Conservation (phyloP, 2,888 invertebrate species). For the Odontocolon sp. region DNA sequence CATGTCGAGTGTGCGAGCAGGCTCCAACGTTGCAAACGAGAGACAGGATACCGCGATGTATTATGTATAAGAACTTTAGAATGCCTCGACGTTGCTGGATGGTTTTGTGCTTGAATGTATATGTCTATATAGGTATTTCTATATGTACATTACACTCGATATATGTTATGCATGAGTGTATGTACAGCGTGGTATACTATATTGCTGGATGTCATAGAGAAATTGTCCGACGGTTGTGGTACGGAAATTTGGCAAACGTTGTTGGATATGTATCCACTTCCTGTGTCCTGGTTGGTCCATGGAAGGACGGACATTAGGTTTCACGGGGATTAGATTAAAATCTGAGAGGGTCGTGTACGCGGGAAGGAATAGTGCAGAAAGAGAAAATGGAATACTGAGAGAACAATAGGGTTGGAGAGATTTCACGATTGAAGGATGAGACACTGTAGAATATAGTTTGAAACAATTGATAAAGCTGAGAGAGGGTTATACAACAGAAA, state of each 20-base stretch:
- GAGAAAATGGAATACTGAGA: background rate
- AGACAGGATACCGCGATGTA: slow-evolving; percentile 53
- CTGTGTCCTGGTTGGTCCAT: slow-evolving; percentile 11
- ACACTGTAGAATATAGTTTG: slow-evolving; percentile 28
- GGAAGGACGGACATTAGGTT: slow-evolving; percentile 52
- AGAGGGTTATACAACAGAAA: slow-evolving; percentile 11
- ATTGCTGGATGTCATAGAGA: slow-evolving; percentile 41
- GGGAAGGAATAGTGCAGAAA: background rate
- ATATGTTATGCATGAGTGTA: background rate
- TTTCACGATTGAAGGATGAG: slow-evolving; percentile 2
- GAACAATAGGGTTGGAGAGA: background rate
- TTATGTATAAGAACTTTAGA: slow-evolving; percentile 57
- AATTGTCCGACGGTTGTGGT: slow-evolving; percentile 42
- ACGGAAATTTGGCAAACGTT: slow-evolving; percentile 55
- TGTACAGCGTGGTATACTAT: slow-evolving; percentile 3
- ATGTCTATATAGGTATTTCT: slow-evolving; percentile 5
- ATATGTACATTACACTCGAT: background rate
- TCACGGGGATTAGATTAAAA: slow-evolving; percentile 58
- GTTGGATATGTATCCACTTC: slow-evolving; percentile 38
- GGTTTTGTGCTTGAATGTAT: slow-evolving; percentile 36
- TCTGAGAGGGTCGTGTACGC: slow-evolving; percentile 30
- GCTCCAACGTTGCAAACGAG: slow-evolving; percentile 43
- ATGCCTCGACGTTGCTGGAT: slow-evolving; percentile 40
- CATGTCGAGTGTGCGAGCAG: slow-evolving; percentile 47
- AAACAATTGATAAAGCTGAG: slow-evolving; percentile 27